A percentile compares a stretch with the other conserved stretches of the same genome.
Evolutionary conservation across 2,113 vertebrate genomes (phyloP).

Genomic region (Chloropsis hardwickii): DNA sequence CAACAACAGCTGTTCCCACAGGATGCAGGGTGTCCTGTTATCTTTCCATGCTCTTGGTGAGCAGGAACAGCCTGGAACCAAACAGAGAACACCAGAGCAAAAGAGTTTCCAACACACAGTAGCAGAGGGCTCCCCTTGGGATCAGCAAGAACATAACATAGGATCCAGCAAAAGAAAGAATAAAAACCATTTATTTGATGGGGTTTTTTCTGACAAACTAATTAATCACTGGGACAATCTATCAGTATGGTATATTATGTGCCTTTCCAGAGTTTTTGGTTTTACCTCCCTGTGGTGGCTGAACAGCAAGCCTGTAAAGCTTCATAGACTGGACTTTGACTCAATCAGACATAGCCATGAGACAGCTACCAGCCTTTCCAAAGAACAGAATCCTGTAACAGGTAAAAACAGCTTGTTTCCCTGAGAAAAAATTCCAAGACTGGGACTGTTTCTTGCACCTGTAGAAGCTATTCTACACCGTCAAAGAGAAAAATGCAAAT

Average conservation of each 20-base stretch:
- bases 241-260: not conserved
- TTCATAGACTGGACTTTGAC: not conserved
- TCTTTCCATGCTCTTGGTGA: not conserved
- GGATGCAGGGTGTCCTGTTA: not conserved
- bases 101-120: not conserved
- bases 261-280: not conserved
- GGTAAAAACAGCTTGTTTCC: not conserved
- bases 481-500: not conserved
- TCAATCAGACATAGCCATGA: not conserved
- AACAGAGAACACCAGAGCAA: not conserved
- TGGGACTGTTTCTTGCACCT: not conserved
- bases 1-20: fast-evolving
- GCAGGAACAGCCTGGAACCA: not conserved
- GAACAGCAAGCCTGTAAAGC: not conserved
- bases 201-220: not conserved
- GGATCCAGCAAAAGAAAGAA: not conserved
- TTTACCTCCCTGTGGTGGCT: not conserved
- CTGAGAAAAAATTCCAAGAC: not conserved
- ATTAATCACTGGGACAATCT: not conserved
- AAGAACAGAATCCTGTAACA: not conserved
- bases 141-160: not conserved
- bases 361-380: not conserved
- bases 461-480: not conserved
- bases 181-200: not conserved
- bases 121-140: not conserved